phyloP scores from a whole-genome alignment of 2,113 vertebrate genomes.

The Sander vitreus region DNA sequence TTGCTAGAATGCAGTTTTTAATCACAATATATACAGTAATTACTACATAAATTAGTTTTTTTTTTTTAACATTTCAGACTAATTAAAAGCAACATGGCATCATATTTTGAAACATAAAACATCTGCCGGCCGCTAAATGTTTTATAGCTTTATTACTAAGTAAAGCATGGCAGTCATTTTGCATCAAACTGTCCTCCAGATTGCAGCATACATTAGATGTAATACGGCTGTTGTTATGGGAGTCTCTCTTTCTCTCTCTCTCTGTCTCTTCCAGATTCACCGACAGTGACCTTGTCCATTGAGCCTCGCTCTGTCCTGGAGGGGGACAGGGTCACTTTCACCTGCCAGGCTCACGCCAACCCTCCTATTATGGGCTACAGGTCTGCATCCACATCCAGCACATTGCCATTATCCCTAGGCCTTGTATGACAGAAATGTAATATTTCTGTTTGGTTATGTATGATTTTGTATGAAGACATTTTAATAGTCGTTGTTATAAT shows the following conservation, averaged over 20 bases:
- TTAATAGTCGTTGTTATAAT: no score
- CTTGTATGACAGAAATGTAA: background rate
- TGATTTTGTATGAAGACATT: background rate
- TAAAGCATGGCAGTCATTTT: conserved; percentile 60
- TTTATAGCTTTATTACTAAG: conserved; percentile 28
- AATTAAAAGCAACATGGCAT: background rate
- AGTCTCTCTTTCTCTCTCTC: conserved; percentile 14
- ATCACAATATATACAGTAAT: background rate
- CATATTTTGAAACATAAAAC: conserved; percentile 22
- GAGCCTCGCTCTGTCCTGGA: conserved; percentile 95
- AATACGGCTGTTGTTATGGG: conserved; percentile 24
- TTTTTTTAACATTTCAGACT: background rate
- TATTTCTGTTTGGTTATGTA: background rate
- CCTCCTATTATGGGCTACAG: conserved; percentile 95
- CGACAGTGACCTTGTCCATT: conserved; percentile 93
- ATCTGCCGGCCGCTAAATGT: conserved; percentile 33
- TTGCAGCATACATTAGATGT: conserved; percentile 30
- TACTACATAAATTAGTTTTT: background rate
- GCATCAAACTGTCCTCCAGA: conserved; percentile 23
- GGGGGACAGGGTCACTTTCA: conserved; percentile 92
- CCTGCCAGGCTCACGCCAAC: conserved; percentile 94
- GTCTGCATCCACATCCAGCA: conserved; percentile 73
- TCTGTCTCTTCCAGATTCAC: conserved; percentile 84
- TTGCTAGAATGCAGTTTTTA: background rate
- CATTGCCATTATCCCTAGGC: background rate